phyloP scores from a whole-genome alignment of 1,140 invertebrate species.

The Heliconius nattereri region DNA sequence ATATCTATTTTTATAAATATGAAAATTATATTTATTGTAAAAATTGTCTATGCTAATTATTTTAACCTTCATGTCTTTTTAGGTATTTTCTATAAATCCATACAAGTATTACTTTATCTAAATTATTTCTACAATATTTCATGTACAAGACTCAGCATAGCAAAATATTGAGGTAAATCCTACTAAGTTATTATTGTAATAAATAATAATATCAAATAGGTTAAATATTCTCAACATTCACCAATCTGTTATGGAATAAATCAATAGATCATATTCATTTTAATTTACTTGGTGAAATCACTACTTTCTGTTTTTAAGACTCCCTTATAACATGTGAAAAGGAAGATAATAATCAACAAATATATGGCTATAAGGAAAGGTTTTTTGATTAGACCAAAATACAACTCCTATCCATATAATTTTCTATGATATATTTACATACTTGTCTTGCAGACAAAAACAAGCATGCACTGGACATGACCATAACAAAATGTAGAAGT shows the following conservation, averaged over 20 bases:
- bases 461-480: background rate
- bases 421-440: background rate
- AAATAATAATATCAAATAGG: conserved; percentile 5
- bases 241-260: background rate
- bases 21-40: conserved; percentile 36
- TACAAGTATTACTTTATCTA: conserved; percentile 51
- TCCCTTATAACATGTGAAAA: background rate
- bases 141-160: conserved; percentile 49
- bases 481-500: background rate
- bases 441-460: background rate
- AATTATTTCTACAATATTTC: conserved; percentile 28
- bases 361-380: too few relatives aligned
- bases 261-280: background rate
- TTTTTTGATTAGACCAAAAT: too few relatives aligned
- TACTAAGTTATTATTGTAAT: conserved; percentile 8
- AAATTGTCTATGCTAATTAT: conserved; percentile 34
- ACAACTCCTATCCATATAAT: background rate
- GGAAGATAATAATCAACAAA: too few relatives aligned
- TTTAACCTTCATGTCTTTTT: conserved; percentile 26
- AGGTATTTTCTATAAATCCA: conserved; percentile 49
- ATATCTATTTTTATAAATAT: conserved; percentile 37
- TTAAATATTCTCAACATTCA: conserved; percentile 6
- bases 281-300: background rate
- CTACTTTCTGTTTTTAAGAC: background rate
- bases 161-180: conserved; percentile 45